Evolutionary conservation across 37 sponge, comb jelly and placozoan species (phyloP).

Genomic region (Haliclona indistincta): DNA sequence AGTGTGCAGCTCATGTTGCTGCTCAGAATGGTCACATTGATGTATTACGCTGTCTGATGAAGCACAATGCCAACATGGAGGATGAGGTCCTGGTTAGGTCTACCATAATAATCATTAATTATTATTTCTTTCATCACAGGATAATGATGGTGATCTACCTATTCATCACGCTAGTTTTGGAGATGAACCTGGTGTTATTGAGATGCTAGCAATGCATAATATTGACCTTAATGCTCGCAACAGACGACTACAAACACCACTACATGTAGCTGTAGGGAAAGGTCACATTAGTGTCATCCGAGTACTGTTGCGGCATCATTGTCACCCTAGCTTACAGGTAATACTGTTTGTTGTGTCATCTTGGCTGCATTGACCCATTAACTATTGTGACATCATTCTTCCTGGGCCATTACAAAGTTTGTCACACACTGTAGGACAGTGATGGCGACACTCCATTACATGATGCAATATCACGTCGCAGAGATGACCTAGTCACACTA

Average conservation of each 20-base stretch:
- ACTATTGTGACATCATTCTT: neutral
- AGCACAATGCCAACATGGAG: constrained; percentile 74
- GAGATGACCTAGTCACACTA: constrained; percentile 80
- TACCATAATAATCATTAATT: neutral
- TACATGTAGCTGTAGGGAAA: constrained; percentile 88
- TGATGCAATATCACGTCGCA: constrained; percentile 86
- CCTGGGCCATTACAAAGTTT: neutral
- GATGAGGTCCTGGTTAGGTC: constrained; percentile 55
- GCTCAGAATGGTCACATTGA: constrained; percentile 85
- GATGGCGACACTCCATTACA: constrained; percentile 96
- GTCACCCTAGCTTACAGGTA: constrained; percentile 83
- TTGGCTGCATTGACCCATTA: neutral
- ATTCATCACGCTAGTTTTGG: constrained; percentile 88
- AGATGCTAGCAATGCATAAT: constrained; percentile 59
- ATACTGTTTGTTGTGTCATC: neutral
- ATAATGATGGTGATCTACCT: constrained; percentile 80
- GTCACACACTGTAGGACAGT: constrained; percentile 61
- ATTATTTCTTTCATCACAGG: constrained; percentile 41
- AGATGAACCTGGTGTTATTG: constrained; percentile 79
- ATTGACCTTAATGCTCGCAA: constrained; percentile 86
- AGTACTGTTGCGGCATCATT: constrained; percentile 53
- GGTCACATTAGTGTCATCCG: constrained; percentile 76
- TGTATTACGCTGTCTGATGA: constrained; percentile 69
- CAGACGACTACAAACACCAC: constrained; percentile 73
- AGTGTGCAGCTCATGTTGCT: constrained; percentile 80